Percentiles rank a stretch among this genome's conserved stretches.
Evolutionary conservation across 2,888 invertebrate species (phyloP).

Genomic region (Pterobdella sp.): DNA sequence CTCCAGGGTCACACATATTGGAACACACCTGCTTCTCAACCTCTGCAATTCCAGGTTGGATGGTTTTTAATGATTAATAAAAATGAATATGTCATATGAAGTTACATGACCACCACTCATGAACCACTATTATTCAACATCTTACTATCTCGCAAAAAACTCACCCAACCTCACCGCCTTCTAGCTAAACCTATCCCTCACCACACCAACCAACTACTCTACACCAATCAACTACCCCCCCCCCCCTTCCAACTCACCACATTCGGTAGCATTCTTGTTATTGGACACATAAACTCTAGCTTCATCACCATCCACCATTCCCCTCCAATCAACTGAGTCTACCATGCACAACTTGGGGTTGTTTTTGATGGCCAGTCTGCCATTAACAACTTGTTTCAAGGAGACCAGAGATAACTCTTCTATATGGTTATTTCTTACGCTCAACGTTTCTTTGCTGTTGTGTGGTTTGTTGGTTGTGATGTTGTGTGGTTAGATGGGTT

Average conservation of each 20-base stretch:
- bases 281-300: neutral
- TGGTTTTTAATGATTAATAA: too few species aligned
- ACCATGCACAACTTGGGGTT: conserved; percentile 83
- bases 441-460: neutral
- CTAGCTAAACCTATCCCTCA: too few species aligned
- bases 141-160: too few species aligned
- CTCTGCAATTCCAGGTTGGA: too few species aligned
- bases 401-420: neutral
- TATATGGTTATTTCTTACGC: neutral
- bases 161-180: too few species aligned
- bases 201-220: conserved; percentile 44
- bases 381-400: neutral
- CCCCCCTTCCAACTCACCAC: neutral
- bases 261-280: neutral
- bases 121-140: too few species aligned
- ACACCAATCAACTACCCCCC: conserved; percentile 53
- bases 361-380: conserved; percentile 73
- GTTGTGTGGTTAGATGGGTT: neutral
- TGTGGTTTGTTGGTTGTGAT: neutral
- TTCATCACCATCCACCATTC: conserved; percentile 31
- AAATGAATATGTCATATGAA: too few species aligned
- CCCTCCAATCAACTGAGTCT: conserved; percentile 44
- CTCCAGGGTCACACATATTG: conserved; percentile 67
- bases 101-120: too few species aligned
- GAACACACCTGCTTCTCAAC: conserved; percentile 83